These are phyloP conservation scores for Gastracanthus pulcherrimus DNA, from an alignment of 2,888 invertebrate species.

Conservation along the genomic window DNA sequence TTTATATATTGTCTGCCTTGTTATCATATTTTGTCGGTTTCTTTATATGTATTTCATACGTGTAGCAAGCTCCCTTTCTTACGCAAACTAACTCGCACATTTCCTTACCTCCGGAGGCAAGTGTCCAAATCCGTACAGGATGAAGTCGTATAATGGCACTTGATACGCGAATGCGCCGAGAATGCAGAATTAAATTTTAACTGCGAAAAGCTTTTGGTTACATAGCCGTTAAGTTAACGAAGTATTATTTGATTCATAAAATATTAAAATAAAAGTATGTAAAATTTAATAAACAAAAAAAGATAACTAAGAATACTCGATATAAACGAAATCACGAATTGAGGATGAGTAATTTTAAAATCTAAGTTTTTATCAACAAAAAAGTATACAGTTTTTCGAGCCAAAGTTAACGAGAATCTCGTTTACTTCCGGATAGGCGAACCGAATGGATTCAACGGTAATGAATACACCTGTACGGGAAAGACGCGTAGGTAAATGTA, in stretches of 20 bases:
- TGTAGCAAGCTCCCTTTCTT: neutral
- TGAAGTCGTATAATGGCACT: neutral
- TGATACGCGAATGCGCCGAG: slow-evolving; percentile 19
- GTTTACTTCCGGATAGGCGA: neutral
- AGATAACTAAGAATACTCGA: neutral
- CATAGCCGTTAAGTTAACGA: neutral
- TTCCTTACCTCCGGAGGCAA: neutral
- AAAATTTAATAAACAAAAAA: neutral
- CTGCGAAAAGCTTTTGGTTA: neutral
- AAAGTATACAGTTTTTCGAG: neutral
- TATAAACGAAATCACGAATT: too few species aligned
- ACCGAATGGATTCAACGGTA: neutral
- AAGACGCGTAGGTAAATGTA: neutral
- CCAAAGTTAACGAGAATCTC: neutral
- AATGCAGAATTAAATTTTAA: slow-evolving; percentile 4
- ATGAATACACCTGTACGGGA: neutral
- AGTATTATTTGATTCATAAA: neutral
- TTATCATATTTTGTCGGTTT: neutral
- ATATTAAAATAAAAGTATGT: neutral
- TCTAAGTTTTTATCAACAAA: neutral
- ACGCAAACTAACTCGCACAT: slow-evolving; percentile 19
- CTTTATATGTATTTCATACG: neutral
- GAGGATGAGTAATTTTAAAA: neutral
- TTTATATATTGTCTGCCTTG: neutral
- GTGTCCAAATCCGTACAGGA: neutral